Base-by-base conservation (phyloP, 2,797 vertebrate genomes). In the Dicrostonyx torquatus region DNA sequence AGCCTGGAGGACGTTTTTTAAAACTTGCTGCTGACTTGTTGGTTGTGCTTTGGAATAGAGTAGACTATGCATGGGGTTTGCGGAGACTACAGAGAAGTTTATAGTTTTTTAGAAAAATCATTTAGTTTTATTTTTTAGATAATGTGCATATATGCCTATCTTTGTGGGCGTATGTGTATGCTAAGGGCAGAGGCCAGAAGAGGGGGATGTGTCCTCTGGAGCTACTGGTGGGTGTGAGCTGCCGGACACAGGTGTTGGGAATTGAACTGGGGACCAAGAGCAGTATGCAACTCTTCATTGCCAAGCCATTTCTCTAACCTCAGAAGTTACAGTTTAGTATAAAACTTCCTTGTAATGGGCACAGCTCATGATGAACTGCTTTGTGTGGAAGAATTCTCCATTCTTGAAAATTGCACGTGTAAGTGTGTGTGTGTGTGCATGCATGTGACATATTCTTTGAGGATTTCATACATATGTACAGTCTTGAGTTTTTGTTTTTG, bases 1-100 rank as follows among this genome's bases (percentile, higher is more conserved):
- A 91, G 40, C 68, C 3, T 76, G 64, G 73, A 70, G 50, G 92
- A 7, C 10, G 53, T 88, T 94, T 94, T 95, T 24, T 37, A 24
- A 94, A 84, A 31, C 31, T 11, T 83, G 18, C 6, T 89, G 91
- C 84, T 87, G 43, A 83, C 93, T 76, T 96, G 66, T 88, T 92
- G 72, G 80, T 34, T 88, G 72, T 93, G 34, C 85, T 92, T 90
- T 77, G 68, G 37, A 92, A 83, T 70, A 14, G 29, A 31, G 37
- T 31, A 93, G 86, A 92, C 78, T 90, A 70, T 85, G 55, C 11
- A n/a, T 64, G 87, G 85, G 89, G 78, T 53, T 68, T 45, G 31
- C 2, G 1, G 45, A 90, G 88, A 53, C 76, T 92, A 76, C 13
- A 90, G 40, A 40, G 82, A 77, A 78, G 45, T 37, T 62, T 89